Evolutionary conservation across 2,113 vertebrate species (phyloP).

Genomic region (Gracilinanus agilis): DNA sequence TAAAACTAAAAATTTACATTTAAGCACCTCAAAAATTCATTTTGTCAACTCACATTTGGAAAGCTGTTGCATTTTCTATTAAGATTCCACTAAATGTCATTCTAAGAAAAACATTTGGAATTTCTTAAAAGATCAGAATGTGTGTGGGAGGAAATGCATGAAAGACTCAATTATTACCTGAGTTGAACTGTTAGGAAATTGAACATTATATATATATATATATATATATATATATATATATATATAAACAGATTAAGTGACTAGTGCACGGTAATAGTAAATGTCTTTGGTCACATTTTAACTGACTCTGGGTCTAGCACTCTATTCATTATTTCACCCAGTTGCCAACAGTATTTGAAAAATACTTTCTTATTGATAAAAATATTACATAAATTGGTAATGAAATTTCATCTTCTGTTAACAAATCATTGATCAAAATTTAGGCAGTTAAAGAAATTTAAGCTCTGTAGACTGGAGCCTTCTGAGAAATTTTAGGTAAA

Average conservation of each 20-base stretch:
- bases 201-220: constrained; percentile 38
- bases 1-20: background rate
- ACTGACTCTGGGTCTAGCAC: background rate
- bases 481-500: background rate
- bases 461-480: background rate
- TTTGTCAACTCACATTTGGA: background rate
- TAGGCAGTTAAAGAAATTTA: background rate
- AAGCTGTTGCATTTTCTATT: constrained; percentile 11
- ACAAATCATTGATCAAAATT: background rate
- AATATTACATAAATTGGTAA: constrained; percentile 17
- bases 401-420: background rate
- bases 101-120: constrained; percentile 48
- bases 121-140: constrained; percentile 43
- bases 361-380: constrained; percentile 26
- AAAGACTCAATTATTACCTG: constrained; percentile 44
- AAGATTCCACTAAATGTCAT: constrained; percentile 38
- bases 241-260: background rate
- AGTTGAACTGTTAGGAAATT: constrained; percentile 41
- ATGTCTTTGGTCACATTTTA: background rate
- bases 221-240: no score
- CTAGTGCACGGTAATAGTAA: background rate
- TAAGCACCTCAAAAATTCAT: background rate
- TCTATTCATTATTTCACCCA: background rate
- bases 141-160: background rate
- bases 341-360: background rate